These are phyloP conservation scores for Myiozetetes cayanensis DNA, from an alignment of 2,113 vertebrate genomes.

Conservation along the genomic window DNA sequence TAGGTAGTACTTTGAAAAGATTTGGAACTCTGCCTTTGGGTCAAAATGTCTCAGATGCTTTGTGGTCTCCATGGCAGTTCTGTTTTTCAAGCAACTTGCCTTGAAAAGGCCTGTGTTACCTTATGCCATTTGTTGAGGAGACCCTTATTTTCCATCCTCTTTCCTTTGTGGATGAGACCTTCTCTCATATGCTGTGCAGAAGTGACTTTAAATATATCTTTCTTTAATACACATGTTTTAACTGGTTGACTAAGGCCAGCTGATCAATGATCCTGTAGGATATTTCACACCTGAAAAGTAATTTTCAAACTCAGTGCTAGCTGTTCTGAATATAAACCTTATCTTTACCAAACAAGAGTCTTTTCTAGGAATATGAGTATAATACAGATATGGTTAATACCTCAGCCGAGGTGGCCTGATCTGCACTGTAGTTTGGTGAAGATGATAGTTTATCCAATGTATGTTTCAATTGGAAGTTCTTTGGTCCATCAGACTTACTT, in stretches of 20 bases:
- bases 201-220: not conserved
- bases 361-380: not conserved
- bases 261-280: not conserved
- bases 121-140: constrained; percentile 28
- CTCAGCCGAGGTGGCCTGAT: not conserved
- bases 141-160: not conserved
- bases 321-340: not conserved
- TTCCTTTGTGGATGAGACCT: not conserved
- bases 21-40: constrained; percentile 55
- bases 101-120: constrained; percentile 40
- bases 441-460: not conserved
- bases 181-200: not conserved
- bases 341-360: not conserved
- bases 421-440: not conserved
- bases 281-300: not conserved
- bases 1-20: constrained; percentile 61
- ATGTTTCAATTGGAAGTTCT: not conserved
- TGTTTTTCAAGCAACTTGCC: constrained; percentile 54
- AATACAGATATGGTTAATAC: not conserved
- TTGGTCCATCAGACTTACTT: not conserved
- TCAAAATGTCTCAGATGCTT: constrained; percentile 68
- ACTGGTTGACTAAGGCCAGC: not conserved
- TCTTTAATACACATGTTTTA: not conserved
- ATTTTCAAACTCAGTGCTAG: not conserved
- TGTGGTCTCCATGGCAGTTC: constrained; percentile 60